Conservation (phyloP, 2,797 vertebrate species). For the Harpagifer antarcticus region DNA sequence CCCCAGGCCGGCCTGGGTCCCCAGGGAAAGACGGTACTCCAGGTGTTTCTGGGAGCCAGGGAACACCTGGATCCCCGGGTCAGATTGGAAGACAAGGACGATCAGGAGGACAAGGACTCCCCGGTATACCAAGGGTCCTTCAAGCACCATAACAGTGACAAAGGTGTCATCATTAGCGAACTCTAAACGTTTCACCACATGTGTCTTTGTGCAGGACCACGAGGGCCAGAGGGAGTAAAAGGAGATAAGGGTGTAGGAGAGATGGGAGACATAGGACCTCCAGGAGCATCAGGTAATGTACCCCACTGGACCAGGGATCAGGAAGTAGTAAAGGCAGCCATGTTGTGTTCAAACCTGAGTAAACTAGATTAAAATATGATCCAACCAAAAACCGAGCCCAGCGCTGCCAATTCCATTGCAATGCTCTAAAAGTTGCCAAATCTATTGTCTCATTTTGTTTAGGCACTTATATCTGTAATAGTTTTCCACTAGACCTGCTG, state of each 20-base stretch:
- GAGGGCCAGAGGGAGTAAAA: constrained; percentile 90
- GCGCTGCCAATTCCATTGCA: no score
- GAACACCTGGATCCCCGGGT: constrained; percentile 90
- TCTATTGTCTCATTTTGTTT: not conserved
- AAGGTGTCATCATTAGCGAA: not conserved
- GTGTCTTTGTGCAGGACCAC: constrained; percentile 83
- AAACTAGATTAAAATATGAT: no score
- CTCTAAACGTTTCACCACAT: not conserved
- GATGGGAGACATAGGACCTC: constrained; percentile 93
- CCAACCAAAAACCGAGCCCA: no score
- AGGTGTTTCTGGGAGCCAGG: constrained; percentile 87
- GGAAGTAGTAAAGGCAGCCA: not conserved
- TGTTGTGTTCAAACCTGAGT: not conserved
- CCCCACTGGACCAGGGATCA: not conserved
- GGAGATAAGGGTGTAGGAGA: constrained; percentile 92
- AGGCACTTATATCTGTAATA: not conserved
- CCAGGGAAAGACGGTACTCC: constrained; percentile 92
- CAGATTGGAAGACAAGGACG: constrained; percentile 95
- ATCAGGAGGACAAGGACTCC: constrained; percentile 88
- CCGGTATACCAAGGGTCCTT: constrained; percentile 78
- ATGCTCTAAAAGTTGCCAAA: no score
- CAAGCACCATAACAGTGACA: not conserved
- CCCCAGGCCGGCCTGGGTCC: constrained; percentile 92
- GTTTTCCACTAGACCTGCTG: not conserved
- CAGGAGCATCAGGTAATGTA: constrained; percentile 91